Base-by-base conservation (phyloP, 92 coral and sea anemone species). In the Phymanthus crucifer region DNA sequence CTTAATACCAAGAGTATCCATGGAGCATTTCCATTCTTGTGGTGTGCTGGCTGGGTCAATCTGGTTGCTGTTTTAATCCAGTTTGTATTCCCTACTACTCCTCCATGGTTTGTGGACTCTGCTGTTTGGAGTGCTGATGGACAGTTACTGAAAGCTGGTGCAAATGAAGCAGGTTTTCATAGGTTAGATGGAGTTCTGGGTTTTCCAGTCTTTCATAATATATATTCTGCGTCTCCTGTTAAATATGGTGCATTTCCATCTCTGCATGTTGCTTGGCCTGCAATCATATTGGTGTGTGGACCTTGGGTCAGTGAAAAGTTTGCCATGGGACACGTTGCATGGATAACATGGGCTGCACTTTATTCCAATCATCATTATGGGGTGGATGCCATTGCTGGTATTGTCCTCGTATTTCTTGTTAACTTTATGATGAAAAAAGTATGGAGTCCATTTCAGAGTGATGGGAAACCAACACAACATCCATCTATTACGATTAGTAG, bases 21-120 rank as follows among this genome's bases (percentile, higher is more conserved):
- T 71, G 95, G 94, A 61, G 93, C 95, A 12, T 93, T 89, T 67
- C 97, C 97, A 3, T 96, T 90, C 69, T 69, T 96, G 1, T 96
- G 99, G 99, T 87, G 95, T 78, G 98, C 98, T 11, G 99, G 99
- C 36, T 96, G 99, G 99, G 97, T 93, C 48, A 96, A 96, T 76
- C 93, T 96, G 19, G 80, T 96, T 32, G 98, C 96, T 54, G 87
- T 91, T 17, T 23, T 90, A n/a, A 91, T 96, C 72, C 99, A 96
- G 78, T 88, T 96, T 70, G 73, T 96, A 52, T 96, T 96, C 82
- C 99, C 99, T 1, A 96, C 99, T 45, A 90, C 98, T 10, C 99
- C 99, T 38, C 99, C 99, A n/a, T 96, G 99, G 99, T 96, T 90
- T 85, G 97, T 93, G 65, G 99, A 96, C 89, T 93, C 98, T 57